Evolutionary conservation across 2,888 invertebrate genomes (phyloP).

Genomic region (Melanophora roralis): DNA sequence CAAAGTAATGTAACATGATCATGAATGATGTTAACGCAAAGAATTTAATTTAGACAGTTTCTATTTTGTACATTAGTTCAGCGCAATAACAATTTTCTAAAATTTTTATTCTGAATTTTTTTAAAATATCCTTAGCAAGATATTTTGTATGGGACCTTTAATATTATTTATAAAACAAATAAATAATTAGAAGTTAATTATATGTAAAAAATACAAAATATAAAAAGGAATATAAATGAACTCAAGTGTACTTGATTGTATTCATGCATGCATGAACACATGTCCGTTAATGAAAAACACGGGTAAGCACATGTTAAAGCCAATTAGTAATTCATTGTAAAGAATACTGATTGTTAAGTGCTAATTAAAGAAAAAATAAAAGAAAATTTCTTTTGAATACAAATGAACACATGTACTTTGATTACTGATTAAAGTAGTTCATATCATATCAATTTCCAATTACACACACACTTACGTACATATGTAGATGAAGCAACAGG

Average conservation of each 20-base stretch:
- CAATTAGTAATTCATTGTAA: conserved; percentile 51
- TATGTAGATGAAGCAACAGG: neutral
- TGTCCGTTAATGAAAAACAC: neutral
- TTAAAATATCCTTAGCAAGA: too few relatives aligned
- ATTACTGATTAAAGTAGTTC: conserved; percentile 1
- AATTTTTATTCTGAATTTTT: too few relatives aligned
- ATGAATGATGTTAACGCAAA: too few relatives aligned
- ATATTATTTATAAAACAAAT: too few relatives aligned
- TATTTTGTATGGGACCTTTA: too few relatives aligned
- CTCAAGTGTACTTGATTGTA: neutral
- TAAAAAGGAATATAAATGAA: too few relatives aligned
- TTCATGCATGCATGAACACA: neutral
- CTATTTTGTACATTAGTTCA: too few relatives aligned
- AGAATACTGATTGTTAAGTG: conserved; percentile 44
- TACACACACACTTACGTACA: neutral
- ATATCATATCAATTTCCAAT: neutral
- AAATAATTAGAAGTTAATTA: too few relatives aligned
- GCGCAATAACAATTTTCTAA: too few relatives aligned
- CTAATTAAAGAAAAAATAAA: conserved; percentile 40
- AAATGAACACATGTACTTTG: conserved; percentile 19
- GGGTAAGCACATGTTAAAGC: conserved; percentile 6
- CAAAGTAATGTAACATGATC: too few relatives aligned
- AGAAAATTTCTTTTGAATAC: conserved; percentile 9
- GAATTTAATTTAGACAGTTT: too few relatives aligned
- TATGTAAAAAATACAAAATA: too few relatives aligned